Evolutionary conservation across 2,888 invertebrate species (phyloP).

Genomic region (Dugesia japonica): DNA sequence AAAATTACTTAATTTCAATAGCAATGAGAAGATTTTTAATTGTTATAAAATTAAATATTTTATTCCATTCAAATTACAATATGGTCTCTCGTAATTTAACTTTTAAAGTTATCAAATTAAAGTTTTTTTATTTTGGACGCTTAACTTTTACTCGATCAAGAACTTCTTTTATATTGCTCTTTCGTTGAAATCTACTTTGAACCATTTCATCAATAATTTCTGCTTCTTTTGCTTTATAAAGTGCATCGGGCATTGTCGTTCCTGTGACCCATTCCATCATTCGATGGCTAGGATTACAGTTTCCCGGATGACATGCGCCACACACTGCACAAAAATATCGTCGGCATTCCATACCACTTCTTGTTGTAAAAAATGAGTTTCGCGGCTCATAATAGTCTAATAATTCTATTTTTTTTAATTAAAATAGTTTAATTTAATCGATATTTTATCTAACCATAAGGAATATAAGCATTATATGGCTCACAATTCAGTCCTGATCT

Average conservation of each 20-base stretch:
- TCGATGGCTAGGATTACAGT: slow-evolving; percentile 24
- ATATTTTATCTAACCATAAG: not conserved
- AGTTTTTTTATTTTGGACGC: not conserved
- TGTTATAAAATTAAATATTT: no score
- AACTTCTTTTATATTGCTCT: slow-evolving; percentile 8
- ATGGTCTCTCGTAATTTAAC: no score
- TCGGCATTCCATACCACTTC: slow-evolving; percentile 30
- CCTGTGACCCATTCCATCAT: slow-evolving; percentile 31
- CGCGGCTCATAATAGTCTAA: slow-evolving; percentile 22
- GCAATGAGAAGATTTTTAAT: no score
- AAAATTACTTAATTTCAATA: no score
- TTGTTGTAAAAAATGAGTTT: slow-evolving; percentile 30
- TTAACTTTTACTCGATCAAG: not conserved
- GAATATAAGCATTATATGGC: not conserved
- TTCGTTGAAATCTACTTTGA: slow-evolving; percentile 27
- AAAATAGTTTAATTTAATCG: not conserved
- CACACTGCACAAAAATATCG: slow-evolving; percentile 30
- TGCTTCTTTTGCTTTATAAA: slow-evolving; percentile 22
- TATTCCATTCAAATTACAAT: no score
- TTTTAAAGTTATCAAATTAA: no score
- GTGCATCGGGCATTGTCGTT: slow-evolving; percentile 32
- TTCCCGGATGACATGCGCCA: slow-evolving; percentile 22
- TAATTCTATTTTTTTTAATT: not conserved
- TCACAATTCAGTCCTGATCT: not conserved
- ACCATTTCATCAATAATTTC: slow-evolving; percentile 31